phyloP scores from a whole-genome alignment of 2,113 vertebrate genomes.

The Sarotherodon lohbergeri region DNA sequence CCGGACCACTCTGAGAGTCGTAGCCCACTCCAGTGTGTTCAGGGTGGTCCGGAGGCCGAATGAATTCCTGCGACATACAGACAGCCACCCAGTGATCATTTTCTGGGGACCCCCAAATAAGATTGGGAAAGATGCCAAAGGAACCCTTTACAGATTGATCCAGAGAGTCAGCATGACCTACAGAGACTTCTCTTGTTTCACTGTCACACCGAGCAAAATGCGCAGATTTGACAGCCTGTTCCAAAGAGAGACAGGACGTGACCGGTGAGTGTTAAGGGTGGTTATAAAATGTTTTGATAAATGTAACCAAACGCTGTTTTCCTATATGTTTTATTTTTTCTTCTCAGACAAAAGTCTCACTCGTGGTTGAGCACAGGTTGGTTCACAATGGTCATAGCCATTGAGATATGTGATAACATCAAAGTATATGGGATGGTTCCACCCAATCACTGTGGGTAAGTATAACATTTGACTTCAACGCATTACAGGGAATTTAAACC shows the following conservation, averaged over 20 bases:
- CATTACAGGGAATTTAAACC: not conserved
- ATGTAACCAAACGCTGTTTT: not conserved
- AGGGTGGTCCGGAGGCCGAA: conserved; percentile 81
- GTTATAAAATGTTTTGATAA: not conserved
- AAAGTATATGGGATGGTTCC: conserved; percentile 97
- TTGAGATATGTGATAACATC: conserved; percentile 89
- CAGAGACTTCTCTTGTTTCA: conserved; percentile 81
- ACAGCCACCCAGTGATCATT: conserved; percentile 78
- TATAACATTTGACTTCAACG: not conserved
- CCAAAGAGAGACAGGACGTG: conserved; percentile 87
- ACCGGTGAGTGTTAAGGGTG: conserved; percentile 74
- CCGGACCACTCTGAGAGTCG: conserved; percentile 86
- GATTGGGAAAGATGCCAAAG: conserved; percentile 81
- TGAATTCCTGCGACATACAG: conserved; percentile 80
- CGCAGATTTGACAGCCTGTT: conserved; percentile 88
- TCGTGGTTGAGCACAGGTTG: conserved; percentile 97
- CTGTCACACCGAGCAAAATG: conserved; percentile 82
- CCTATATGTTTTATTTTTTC: not conserved
- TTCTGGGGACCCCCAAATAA: conserved; percentile 92
- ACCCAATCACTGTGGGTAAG: conserved; percentile 87
- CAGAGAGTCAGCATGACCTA: conserved; percentile 81
- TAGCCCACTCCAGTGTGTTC: conserved; percentile 93
- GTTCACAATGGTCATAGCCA: conserved; percentile 97
- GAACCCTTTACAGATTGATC: conserved; percentile 83
- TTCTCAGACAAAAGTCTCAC: conserved; percentile 84